Conservation (phyloP, 2,113 vertebrate species). For the Chascanopsetta lugubris region DNA sequence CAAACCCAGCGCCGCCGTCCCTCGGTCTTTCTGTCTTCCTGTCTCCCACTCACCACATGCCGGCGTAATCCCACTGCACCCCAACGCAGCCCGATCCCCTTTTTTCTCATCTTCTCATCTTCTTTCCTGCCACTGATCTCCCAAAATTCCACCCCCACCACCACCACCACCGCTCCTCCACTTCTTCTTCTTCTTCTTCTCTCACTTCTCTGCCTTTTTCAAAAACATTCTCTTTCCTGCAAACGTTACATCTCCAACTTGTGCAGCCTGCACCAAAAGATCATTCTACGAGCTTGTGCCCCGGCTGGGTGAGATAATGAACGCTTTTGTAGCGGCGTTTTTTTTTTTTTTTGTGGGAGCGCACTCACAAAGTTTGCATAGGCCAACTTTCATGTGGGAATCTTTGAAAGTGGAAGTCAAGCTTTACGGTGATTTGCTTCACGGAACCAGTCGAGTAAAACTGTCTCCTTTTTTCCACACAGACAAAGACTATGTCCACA, state of each 20-base stretch:
- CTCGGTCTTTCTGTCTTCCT: constrained; percentile 54
- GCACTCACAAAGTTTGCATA: constrained; percentile 12
- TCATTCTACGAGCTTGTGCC: constrained; percentile 23
- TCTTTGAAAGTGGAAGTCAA: background rate
- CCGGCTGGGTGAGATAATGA: constrained; percentile 49
- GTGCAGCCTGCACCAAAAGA: constrained; percentile 26
- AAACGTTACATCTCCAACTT: constrained; percentile 40
- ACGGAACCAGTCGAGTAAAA: background rate
- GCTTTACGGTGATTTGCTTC: background rate
- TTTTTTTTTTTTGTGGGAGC: constrained; percentile 35
- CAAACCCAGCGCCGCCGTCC: constrained; percentile 33
- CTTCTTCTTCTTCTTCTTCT: background rate
- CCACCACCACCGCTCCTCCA: no score
- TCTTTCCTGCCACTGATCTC: constrained; percentile 63
- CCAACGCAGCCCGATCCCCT: constrained; percentile 22
- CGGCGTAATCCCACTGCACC: constrained; percentile 65
- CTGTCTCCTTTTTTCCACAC: no score
- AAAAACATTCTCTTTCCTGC: constrained; percentile 27
- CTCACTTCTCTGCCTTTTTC: constrained; percentile 14
- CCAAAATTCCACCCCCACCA: constrained; percentile 45
- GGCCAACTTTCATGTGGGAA: constrained; percentile 6
- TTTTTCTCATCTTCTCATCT: constrained; percentile 56
- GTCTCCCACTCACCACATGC: constrained; percentile 65
- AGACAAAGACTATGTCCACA: background rate
- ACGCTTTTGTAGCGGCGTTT: constrained; percentile 33